A percentile compares a stretch with the other conserved stretches of the same genome.
Conservation (phyloP, 2,797 vertebrate species). For the Amphiprion clarkii region DNA sequence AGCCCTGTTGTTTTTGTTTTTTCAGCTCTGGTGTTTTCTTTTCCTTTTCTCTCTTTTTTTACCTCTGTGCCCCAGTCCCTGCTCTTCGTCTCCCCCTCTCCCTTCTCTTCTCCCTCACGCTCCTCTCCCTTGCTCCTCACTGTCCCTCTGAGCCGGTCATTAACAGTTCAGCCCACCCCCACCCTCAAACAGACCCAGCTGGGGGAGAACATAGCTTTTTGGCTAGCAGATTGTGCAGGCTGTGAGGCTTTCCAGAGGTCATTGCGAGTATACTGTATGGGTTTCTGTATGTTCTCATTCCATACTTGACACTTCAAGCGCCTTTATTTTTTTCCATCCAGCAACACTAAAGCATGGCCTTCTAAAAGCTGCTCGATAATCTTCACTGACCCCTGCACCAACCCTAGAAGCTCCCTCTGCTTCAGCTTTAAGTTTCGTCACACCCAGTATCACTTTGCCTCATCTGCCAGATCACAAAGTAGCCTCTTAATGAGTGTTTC, state of each 20-base stretch:
- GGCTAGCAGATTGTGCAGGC: constrained; percentile 34
- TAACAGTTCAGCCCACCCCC: constrained; percentile 52
- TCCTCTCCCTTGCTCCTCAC: constrained; percentile 41
- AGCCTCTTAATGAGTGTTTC: constrained; percentile 1
- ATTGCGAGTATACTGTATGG: constrained; percentile 28
- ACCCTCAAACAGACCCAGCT: constrained; percentile 62
- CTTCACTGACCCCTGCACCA: neutral
- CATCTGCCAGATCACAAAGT: neutral
- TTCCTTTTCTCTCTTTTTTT: neutral
- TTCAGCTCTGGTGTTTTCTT: constrained; percentile 39
- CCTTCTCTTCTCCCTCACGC: neutral
- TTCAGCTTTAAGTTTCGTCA: constrained; percentile 3
- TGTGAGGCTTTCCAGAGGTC: constrained; percentile 62
- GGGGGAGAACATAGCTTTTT: constrained; percentile 62
- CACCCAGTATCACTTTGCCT: constrained; percentile 25
- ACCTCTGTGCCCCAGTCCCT: neutral
- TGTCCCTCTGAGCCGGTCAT: constrained; percentile 63
- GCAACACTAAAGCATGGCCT: constrained; percentile 49
- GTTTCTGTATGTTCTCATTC: constrained; percentile 49
- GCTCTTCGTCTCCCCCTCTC: neutral
- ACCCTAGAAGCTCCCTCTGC: neutral
- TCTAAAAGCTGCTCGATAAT: constrained; percentile 32
- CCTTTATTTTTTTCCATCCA: neutral
- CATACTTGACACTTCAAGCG: neutral
- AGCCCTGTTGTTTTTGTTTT: constrained; percentile 69